Percentiles rank a stretch among this genome's conserved stretches.
These are phyloP conservation scores for Seladonia tumulorum DNA, from an alignment of 2,888 invertebrate species.

Conservation along the genomic window DNA sequence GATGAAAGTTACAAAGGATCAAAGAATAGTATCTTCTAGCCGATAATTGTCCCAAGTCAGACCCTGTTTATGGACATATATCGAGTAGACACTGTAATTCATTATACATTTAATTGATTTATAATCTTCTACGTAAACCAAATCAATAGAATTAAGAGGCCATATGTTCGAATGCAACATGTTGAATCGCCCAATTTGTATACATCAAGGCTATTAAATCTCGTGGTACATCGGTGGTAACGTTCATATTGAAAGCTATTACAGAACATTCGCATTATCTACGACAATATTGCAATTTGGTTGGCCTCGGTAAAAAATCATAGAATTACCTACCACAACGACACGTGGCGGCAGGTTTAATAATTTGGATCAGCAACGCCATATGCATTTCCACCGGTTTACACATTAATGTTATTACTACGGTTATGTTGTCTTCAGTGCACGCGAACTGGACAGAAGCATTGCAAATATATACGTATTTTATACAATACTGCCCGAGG, in stretches of 20 bases:
- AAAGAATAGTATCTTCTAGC: too few relatives aligned
- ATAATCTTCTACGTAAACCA: too few relatives aligned
- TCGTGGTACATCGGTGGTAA: not conserved
- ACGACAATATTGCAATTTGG: not conserved
- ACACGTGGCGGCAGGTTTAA: not conserved
- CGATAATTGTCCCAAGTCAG: too few relatives aligned
- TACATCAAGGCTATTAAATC: not conserved
- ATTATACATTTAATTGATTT: too few relatives aligned
- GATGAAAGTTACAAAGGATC: too few relatives aligned
- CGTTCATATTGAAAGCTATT: not conserved
- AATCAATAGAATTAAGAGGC: too few relatives aligned
- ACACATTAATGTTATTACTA: not conserved
- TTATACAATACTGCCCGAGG: not conserved
- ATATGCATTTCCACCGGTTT: not conserved
- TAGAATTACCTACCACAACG: not conserved
- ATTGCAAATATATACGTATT: not conserved
- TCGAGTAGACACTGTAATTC: too few relatives aligned
- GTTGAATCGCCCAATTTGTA: not conserved
- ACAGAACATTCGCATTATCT: not conserved
- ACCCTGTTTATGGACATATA: too few relatives aligned
- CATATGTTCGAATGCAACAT: not conserved
- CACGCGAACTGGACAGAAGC: not conserved
- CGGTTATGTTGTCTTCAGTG: not conserved
- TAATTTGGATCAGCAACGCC: not conserved
- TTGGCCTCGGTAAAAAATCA: not conserved